A percentile compares a stretch with the other conserved stretches of the same genome.
phyloP scores from a whole-genome alignment of 2,888 invertebrate genomes.

The Coleophora deauratella region DNA sequence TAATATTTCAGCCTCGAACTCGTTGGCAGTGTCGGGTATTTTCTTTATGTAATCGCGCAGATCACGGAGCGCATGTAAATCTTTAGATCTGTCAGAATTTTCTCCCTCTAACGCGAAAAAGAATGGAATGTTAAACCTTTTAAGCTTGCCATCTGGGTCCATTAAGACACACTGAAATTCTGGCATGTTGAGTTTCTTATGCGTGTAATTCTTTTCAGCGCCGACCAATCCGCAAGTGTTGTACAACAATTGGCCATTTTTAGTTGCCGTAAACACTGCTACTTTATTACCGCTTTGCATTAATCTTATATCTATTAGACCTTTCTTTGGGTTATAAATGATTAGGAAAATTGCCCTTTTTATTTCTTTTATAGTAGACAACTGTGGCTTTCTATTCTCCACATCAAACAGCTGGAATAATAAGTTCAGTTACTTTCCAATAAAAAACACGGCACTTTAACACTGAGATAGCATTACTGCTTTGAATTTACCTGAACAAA shows the following conservation, averaged over 20 bases:
- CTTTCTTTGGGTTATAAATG: conserved; percentile 94
- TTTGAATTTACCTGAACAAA: conserved; percentile 82
- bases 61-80: conserved; percentile 88
- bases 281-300: conserved; percentile 92
- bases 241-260: conserved; percentile 86
- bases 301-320: conserved; percentile 94
- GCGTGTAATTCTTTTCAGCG: conserved; percentile 70
- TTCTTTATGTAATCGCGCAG: conserved; percentile 79
- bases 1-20: conserved; percentile 66
- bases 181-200: conserved; percentile 74
- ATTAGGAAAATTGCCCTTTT: conserved; percentile 87
- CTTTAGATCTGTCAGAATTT: conserved; percentile 89
- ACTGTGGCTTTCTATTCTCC: conserved; percentile 54
- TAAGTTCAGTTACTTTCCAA: not conserved
- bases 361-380: conserved; percentile 58
- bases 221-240: conserved; percentile 88
- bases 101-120: conserved; percentile 92
- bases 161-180: conserved; percentile 85
- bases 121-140: conserved; percentile 90
- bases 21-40: conserved; percentile 61
- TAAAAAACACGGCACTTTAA: too few relatives aligned
- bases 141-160: conserved; percentile 87
- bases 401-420: conserved; percentile 53
- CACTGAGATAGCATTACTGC: too few relatives aligned
- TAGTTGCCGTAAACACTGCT: conserved; percentile 92